Evolutionary conservation across 37 sponge, comb jelly and placozoan genomes (phyloP).

Genomic region (Haliclona indistincta): DNA sequence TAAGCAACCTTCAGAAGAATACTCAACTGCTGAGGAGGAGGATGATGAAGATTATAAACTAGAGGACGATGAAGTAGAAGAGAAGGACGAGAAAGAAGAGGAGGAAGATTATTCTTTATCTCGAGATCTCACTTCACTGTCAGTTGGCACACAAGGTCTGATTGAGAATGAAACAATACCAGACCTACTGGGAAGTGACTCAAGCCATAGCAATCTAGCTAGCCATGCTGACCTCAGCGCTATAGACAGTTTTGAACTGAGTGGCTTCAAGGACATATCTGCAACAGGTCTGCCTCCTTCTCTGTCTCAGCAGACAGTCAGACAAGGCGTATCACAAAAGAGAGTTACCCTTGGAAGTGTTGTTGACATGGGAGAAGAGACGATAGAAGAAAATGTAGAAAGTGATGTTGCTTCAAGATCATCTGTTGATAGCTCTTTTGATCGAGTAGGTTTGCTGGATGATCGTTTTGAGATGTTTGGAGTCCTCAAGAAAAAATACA

Average conservation of each 20-base stretch:
- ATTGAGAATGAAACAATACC: conserved; percentile 59
- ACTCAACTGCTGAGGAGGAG: background rate
- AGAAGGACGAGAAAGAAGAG: background rate
- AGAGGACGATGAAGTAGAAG: background rate
- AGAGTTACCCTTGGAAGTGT: background rate
- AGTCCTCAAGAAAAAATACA: background rate
- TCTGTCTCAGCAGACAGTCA: background rate
- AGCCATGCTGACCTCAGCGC: background rate
- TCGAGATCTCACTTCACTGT: background rate
- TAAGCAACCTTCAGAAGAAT: background rate
- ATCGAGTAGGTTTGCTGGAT: conserved; percentile 8
- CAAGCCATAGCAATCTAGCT: conserved; percentile 5
- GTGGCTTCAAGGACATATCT: conserved; percentile 1
- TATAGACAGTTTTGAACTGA: too few relatives aligned
- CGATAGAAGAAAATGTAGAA: background rate
- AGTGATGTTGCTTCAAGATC: background rate
- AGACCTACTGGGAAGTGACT: background rate
- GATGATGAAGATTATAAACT: background rate
- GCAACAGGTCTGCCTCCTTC: background rate
- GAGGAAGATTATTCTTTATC: background rate
- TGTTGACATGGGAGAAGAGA: background rate
- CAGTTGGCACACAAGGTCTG: conserved; percentile 46
- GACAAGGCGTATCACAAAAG: background rate
- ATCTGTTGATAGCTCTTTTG: background rate
- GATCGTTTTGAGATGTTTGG: conserved; percentile 2